A percentile compares a stretch with the other conserved stretches of the same genome.
Evolutionary conservation across 2,888 invertebrate species (phyloP).

Genomic region (Oxyscelio sp.): DNA sequence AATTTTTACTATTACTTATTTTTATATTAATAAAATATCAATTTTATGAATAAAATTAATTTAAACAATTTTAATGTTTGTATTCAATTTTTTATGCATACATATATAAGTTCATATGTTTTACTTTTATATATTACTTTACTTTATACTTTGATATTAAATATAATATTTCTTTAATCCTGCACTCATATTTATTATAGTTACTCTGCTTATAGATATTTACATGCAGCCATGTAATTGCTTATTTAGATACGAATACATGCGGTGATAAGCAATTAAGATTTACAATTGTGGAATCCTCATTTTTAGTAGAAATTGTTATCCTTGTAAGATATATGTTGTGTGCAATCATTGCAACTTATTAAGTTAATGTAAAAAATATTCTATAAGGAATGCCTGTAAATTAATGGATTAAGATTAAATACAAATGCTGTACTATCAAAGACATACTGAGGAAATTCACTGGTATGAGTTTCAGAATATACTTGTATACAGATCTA

Average conservation of each 20-base stretch:
- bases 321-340: constrained; percentile 56
- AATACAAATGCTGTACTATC: constrained; percentile 41
- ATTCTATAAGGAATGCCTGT: constrained; percentile 41
- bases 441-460: constrained; percentile 32
- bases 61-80: no score
- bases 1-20: no score
- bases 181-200: no score
- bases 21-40: no score
- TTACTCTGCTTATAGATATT: constrained; percentile 15
- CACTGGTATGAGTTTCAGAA: constrained; percentile 9
- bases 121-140: no score
- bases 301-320: constrained; percentile 51
- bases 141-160: no score
- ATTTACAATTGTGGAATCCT: constrained; percentile 45
- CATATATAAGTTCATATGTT: no score
- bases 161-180: no score
- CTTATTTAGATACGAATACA: constrained; percentile 62
- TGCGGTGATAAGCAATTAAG: constrained; percentile 66
- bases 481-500: background rate
- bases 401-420: constrained; percentile 70
- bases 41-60: no score
- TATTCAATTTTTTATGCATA: no score
- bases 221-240: constrained; percentile 53
- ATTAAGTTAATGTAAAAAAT: constrained; percentile 36
- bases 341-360: constrained; percentile 29